phyloP scores from a whole-genome alignment of 2,113 vertebrate species.

The Misgurnus mizolepis region DNA sequence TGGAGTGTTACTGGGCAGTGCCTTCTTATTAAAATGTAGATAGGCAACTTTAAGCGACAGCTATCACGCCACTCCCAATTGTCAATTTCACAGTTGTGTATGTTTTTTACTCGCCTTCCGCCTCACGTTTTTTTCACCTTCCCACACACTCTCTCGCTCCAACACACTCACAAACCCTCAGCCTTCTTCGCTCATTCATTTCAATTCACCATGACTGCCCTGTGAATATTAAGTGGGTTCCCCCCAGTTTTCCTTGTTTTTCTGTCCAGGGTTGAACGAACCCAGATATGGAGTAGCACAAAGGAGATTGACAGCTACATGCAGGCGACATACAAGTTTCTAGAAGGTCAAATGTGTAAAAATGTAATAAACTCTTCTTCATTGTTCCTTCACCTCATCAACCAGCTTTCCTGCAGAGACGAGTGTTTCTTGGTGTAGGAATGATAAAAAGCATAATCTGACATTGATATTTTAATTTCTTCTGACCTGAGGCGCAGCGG shows the following conservation, averaged over 20 bases:
- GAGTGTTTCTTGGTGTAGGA: conserved; percentile 8
- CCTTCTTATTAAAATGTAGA: conserved; percentile 61
- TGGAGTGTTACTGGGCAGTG: conserved; percentile 34
- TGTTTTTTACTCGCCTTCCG: conserved; percentile 46
- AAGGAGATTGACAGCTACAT: conserved; percentile 46
- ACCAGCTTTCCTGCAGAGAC: not conserved
- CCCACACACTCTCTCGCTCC: conserved; percentile 9
- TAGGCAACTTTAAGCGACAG: conserved; percentile 63
- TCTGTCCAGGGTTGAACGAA: conserved; percentile 65
- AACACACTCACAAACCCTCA: conserved; percentile 15
- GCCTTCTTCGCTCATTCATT: conserved; percentile 66
- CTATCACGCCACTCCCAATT: conserved; percentile 60
- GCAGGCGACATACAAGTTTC: conserved; percentile 49
- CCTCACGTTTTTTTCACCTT: conserved; percentile 1
- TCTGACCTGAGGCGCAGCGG: conserved; percentile 53
- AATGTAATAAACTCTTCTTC: conserved; percentile 44
- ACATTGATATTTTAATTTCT: conserved; percentile 55
- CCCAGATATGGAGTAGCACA: conserved; percentile 46
- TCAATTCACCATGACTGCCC: conserved; percentile 72
- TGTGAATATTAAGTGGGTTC: conserved; percentile 80
- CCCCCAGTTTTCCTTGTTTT: conserved; percentile 64
- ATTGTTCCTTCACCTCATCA: not conserved
- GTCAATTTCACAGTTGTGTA: conserved; percentile 76
- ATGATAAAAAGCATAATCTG: conserved; percentile 33
- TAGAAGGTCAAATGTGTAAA: conserved; percentile 56